Base-by-base conservation (phyloP, 2,888 invertebrate genomes). In the Nomada goodeniana region DNA sequence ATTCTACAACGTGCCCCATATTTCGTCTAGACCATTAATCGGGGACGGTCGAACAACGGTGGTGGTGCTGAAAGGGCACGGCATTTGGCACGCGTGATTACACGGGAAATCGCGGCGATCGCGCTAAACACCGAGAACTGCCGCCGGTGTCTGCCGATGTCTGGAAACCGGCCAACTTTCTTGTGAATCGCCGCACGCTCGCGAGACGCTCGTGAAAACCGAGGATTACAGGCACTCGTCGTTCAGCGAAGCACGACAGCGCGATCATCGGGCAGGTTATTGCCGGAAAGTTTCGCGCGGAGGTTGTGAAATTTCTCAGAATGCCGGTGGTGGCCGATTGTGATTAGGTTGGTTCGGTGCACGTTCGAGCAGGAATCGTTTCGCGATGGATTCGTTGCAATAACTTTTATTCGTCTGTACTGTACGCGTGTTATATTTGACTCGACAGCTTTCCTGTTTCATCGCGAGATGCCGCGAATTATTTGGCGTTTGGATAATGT, bases 151-250 rank as follows among this genome's bases (percentile, higher is more conserved):
- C 68, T 69, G 76, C 67, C 67, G 79, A 72, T 18, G 44, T 82
- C 87, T 91, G 91, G 91, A 89, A 82, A 72, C 60, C 57, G 83
- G 89, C 91, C 91, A 91, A 91, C 82, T 89, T 91, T 91, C 90
- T 91, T 91, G 89, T 86, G 76, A 88, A 80, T 61, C 67, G 85
- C 83, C 78, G 84, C 86, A 83, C 84, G 86, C 81, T 79, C 86
- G 42, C 85, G 89, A 87, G 89, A 61, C 44, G 44, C 61, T 44
- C 42, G 42, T 42, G 61, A 61, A 61, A 61, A 61, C 80, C 85
- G 78, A 77, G 85, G 88, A 91, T 91, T 89, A 89, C 50, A 23
- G 88, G 71, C 87, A 86, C 88, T 82, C 87, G 86, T 88, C 88
- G 89, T 89, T 89, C 88, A 83, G 75, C 68, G 55, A 69, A 84